A percentile compares a stretch with the other conserved stretches of the same genome.
Conservation (phyloP, 1,140 invertebrate species). For the Oncopeltus fasciatus region DNA sequence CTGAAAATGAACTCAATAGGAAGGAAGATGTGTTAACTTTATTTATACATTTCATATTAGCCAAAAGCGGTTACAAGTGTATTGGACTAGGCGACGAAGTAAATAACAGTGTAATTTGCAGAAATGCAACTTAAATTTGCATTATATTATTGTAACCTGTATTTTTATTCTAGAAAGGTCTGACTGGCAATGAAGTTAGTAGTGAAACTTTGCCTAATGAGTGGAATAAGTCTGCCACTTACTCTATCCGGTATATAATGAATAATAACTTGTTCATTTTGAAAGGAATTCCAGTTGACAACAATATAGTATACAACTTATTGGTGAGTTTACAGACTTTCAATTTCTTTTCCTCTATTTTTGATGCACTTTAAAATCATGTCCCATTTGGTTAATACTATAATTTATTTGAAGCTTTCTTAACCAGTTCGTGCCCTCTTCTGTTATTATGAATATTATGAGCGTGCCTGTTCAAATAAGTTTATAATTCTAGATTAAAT, state of each 20-base stretch:
- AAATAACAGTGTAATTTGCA: slow-evolving; percentile 21
- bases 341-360: too few relatives aligned
- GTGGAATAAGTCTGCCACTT: slow-evolving; percentile 42
- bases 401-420: too few relatives aligned
- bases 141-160: not conserved
- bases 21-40: slow-evolving; percentile 55
- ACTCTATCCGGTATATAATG: slow-evolving; percentile 48
- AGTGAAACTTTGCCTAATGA: slow-evolving; percentile 49
- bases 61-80: slow-evolving; percentile 53
- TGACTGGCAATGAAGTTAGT: slow-evolving; percentile 41
- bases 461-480: too few relatives aligned
- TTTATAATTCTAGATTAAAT: too few relatives aligned
- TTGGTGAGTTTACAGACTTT: slow-evolving; percentile 36
- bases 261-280: slow-evolving; percentile 49
- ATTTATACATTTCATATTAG: slow-evolving; percentile 53
- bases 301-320: slow-evolving; percentile 45
- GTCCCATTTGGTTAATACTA: too few relatives aligned
- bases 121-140: not conserved
- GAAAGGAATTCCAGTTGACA: slow-evolving; percentile 44
- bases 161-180: slow-evolving; percentile 35
- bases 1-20: slow-evolving; percentile 41
- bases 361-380: too few relatives aligned
- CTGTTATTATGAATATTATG: too few relatives aligned
- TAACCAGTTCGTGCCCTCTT: too few relatives aligned
- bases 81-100: slow-evolving; percentile 57